Evolutionary conservation across 2,113 vertebrate genomes (phyloP).

Genomic region (Sciurus niger): DNA sequence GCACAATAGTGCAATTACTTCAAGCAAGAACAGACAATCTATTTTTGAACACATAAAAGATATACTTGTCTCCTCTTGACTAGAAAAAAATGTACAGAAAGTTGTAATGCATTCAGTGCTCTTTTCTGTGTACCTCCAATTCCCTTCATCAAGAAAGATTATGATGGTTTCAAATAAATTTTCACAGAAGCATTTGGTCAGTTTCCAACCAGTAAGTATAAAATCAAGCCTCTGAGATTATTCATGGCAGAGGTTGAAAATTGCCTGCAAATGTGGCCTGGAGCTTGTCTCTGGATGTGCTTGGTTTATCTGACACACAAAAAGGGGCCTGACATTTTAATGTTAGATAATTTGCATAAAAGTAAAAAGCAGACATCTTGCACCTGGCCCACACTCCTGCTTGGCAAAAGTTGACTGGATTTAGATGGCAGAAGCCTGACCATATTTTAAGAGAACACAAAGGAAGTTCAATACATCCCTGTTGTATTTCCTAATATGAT

Average conservation of each 20-base stretch:
- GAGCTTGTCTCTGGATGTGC: neutral
- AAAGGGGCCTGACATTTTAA: neutral
- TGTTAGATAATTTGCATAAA: neutral
- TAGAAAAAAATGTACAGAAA: conserved; percentile 9
- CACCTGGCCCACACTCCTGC: neutral
- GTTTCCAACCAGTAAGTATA: conserved; percentile 2
- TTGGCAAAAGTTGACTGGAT: neutral
- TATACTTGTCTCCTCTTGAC: conserved; percentile 7
- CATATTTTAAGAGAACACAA: neutral
- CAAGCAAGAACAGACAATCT: conserved; percentile 52
- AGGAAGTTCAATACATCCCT: neutral
- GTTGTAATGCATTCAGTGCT: neutral
- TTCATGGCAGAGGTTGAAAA: neutral
- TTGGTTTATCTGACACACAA: neutral
- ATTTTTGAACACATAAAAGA: conserved; percentile 56
- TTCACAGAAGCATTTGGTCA: neutral
- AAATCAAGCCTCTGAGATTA: neutral
- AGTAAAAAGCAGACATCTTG: neutral
- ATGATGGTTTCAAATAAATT: neutral
- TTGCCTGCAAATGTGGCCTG: neutral
- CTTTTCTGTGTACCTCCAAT: neutral
- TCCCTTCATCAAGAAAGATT: neutral
- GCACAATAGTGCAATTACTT: conserved; percentile 72
- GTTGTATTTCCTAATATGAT: neutral
- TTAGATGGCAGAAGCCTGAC: neutral